Conservation (phyloP, 2,113 vertebrate species). For the Rhineura floridana region DNA sequence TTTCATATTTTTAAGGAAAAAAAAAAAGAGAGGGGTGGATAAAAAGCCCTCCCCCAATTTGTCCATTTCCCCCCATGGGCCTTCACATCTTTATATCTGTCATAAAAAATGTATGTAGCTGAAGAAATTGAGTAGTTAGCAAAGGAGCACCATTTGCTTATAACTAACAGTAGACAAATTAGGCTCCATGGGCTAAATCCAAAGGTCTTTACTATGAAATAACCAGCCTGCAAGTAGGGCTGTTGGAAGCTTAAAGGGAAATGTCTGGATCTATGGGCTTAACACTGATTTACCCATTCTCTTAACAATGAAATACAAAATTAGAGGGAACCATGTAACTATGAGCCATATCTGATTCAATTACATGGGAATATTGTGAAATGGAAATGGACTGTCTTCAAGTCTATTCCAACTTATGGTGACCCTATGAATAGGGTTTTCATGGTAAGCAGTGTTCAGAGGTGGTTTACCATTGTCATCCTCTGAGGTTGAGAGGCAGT, state of each 20-base stretch:
- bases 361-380: neutral
- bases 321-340: neutral
- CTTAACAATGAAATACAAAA: conserved; percentile 4
- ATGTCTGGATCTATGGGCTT: neutral
- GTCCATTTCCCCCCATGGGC: too few species aligned
- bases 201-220: neutral
- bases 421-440: too few species aligned
- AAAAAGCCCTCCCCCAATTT: too few species aligned
- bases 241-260: neutral
- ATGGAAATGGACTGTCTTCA: too few species aligned
- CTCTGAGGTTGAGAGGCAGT: too few species aligned
- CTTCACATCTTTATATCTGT: too few species aligned
- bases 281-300: neutral
- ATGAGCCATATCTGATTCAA: conserved; percentile 51
- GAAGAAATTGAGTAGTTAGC: neutral
- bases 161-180: neutral
- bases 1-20: too few species aligned
- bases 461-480: too few species aligned
- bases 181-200: neutral
- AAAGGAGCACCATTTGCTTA: neutral
- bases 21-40: too few species aligned
- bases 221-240: neutral
- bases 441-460: too few species aligned
- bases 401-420: too few species aligned
- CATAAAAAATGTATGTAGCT: neutral